Percentiles rank a stretch among this genome's conserved stretches.
Conservation (phyloP, 2,888 invertebrate species). For the Tribolium freemani region DNA sequence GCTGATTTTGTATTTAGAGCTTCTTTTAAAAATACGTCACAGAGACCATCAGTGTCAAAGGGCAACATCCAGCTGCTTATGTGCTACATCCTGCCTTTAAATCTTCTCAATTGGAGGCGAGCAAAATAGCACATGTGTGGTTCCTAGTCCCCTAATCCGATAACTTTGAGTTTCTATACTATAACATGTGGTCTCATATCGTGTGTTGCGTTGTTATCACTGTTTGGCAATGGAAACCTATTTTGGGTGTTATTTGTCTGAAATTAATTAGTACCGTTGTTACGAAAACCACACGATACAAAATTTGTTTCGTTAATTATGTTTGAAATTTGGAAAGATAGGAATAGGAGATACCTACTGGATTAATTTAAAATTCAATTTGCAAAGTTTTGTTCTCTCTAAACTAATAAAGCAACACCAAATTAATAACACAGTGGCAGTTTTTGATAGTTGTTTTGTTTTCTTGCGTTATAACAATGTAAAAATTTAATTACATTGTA, state of each 20-base stretch:
- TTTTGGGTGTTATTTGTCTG: neutral
- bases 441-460: too few relatives aligned
- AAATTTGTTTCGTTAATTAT: too few relatives aligned
- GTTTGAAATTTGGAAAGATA: too few relatives aligned
- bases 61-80: conserved; percentile 37
- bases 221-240: neutral
- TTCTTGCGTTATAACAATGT: too few relatives aligned
- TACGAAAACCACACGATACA: too few relatives aligned
- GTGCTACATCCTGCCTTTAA: conserved; percentile 39
- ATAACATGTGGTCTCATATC: conserved; percentile 2
- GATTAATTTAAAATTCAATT: too few relatives aligned
- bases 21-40: conserved; percentile 19
- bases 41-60: conserved; percentile 31
- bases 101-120: conserved; percentile 36
- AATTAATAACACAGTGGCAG: too few relatives aligned
- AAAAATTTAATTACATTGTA: too few relatives aligned
- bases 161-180: conserved; percentile 7
- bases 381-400: too few relatives aligned
- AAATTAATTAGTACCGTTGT: neutral
- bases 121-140: conserved; percentile 40
- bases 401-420: too few relatives aligned
- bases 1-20: conserved; percentile 3
- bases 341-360: too few relatives aligned
- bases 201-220: neutral
- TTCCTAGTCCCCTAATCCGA: conserved; percentile 19